Conservation (phyloP, 2,113 vertebrate species). For the Tor tambroides region DNA sequence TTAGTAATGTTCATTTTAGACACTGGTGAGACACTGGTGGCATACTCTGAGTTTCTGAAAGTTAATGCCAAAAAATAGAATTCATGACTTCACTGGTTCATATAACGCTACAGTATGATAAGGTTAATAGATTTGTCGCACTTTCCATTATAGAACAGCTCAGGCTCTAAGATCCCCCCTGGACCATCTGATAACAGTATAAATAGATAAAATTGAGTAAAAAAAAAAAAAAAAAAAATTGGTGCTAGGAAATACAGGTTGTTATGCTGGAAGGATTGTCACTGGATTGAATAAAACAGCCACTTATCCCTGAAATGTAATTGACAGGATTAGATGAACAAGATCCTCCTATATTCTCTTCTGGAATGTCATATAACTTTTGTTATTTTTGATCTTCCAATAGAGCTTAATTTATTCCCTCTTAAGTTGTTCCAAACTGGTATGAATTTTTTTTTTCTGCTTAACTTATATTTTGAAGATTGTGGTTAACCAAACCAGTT, state of each 20-base stretch:
- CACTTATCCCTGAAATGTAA: background rate
- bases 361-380: background rate
- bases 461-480: no score
- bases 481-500: no score
- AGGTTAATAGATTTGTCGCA: no score
- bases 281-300: no score
- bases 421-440: no score
- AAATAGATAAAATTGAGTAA: no score
- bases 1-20: no score
- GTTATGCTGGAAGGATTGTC: no score
- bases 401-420: no score
- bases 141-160: no score
- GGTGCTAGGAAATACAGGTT: background rate
- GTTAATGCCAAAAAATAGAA: background rate
- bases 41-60: background rate
- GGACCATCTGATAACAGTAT: background rate
- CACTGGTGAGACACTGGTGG: background rate
- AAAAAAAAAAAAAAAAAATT: no score
- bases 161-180: background rate
- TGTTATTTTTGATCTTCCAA: background rate
- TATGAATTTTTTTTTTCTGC: no score
- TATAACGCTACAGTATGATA: background rate
- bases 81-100: background rate
- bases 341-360: background rate
- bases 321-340: background rate